Percentiles rank a stretch among this genome's conserved stretches.
Conservation (phyloP, 1,140 invertebrate genomes). For the Apis dorsata region DNA sequence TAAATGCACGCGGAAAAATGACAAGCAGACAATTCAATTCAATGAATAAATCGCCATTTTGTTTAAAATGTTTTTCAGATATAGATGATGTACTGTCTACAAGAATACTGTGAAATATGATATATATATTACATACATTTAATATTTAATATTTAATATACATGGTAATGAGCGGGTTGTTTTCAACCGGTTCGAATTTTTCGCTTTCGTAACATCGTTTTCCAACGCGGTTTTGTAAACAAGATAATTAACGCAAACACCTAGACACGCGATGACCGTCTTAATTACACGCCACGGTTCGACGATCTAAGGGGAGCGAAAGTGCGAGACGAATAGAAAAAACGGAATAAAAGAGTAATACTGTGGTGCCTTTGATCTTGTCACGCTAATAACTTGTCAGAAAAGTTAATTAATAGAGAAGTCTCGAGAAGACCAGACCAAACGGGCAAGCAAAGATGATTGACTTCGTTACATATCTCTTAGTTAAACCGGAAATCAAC, state of each 20-base stretch:
- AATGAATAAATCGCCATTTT: too few species aligned
- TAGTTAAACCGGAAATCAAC: conserved; percentile 34
- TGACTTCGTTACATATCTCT: conserved; percentile 30
- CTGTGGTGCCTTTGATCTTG: conserved; percentile 39
- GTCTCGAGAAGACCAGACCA: background rate
- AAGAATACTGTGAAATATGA: too few species aligned
- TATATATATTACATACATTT: too few species aligned
- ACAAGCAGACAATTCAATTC: too few species aligned
- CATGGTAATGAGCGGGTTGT: background rate
- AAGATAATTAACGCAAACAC: conserved; percentile 18
- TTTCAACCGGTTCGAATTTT: background rate
- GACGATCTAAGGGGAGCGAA: conserved; percentile 3
- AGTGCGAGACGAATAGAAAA: background rate
- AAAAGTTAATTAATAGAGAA: conserved; percentile 45
- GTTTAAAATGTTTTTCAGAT: too few species aligned
- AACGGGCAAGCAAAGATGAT: conserved; percentile 30
- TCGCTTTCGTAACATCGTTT: conserved; percentile 15
- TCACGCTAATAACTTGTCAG: conserved; percentile 41
- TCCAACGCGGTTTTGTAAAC: conserved; percentile 14
- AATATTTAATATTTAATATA: too few species aligned
- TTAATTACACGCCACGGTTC: conserved; percentile 26
- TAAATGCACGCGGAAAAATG: background rate
- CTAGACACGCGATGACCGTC: conserved; percentile 20
- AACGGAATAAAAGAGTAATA: background rate
- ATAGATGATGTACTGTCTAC: too few species aligned